Base-by-base conservation (phyloP, 2,797 vertebrate genomes). In the Sylvia borin region DNA sequence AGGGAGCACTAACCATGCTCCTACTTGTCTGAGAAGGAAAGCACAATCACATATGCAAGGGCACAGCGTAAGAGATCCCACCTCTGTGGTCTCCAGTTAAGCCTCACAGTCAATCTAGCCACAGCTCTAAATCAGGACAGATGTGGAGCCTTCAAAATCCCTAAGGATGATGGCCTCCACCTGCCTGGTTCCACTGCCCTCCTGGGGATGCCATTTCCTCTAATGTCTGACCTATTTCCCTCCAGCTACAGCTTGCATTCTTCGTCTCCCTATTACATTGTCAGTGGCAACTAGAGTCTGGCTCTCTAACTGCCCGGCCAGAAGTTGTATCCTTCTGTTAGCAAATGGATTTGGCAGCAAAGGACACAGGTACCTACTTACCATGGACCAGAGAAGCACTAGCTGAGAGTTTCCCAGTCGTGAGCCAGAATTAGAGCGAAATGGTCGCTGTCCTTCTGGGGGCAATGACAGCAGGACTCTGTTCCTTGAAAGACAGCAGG, bases 361-460 rank as follows among this genome's bases (percentile, higher is more conserved):
- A 84, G 60, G 58, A 62, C 22, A 72, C 21, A 53, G 21, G 32
- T 71, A 64, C 50, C 34, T 90, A 29, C 54, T 54, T 14, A 14
- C 10, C 16, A 50, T 0, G 20, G 36, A 72, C 31, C 38, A 77
- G 13, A 67, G 65, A 40, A 90, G 40, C 68, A 66, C 4, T 36
- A 42, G 40, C 12, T 25, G 3, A 65, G 22, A 31, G 7, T 48
- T 83, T 84, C 40, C 29, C 26, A 43, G 6, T 16, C 0, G 0
- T 40, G 29, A 92, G 11, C 29, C 38, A 47, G 43, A 24, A 89
- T 15, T 60, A 76, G 73, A 89, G 17, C 21, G 7, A 57, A 93
- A 81, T 1, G 0, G 11, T 32, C 31, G 18, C n/a, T 47, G n/a
- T 68, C 54, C 29, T 71, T 42, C 53, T 68, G 54, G 31, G 11